Evolutionary conservation across 2,888 invertebrate genomes (phyloP).

Genomic region (Caenorhabditis sulstoni): DNA sequence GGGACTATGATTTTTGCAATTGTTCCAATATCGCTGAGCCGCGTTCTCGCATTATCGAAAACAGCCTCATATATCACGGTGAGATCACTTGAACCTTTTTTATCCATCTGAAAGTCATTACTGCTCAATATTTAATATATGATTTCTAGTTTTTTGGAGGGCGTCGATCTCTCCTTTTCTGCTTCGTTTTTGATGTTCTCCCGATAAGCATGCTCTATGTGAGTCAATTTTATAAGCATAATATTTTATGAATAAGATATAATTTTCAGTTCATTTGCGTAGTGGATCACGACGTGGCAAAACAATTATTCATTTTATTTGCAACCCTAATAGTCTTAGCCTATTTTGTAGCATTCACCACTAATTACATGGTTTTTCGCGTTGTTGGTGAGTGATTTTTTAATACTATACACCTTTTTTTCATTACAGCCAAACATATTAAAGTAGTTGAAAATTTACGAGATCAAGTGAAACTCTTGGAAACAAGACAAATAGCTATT

Average conservation of each 20-base stretch:
- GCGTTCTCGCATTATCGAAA: constrained; percentile 69
- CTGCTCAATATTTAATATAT: too few relatives aligned
- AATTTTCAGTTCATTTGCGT: constrained; percentile 67
- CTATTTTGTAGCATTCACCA: constrained; percentile 71
- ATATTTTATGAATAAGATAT: too few relatives aligned
- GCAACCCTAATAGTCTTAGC: constrained; percentile 70
- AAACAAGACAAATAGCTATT: constrained; percentile 75
- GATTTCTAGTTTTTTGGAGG: constrained; percentile 70
- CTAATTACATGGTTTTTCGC: constrained; percentile 73
- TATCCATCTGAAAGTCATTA: neutral
- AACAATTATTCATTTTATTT: constrained; percentile 69
- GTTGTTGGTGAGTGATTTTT: constrained; percentile 64
- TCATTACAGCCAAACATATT: constrained; percentile 74
- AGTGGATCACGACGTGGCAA: constrained; percentile 68
- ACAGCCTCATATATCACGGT: constrained; percentile 66
- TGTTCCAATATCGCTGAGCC: constrained; percentile 72
- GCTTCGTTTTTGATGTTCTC: constrained; percentile 67
- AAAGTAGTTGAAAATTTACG: constrained; percentile 71
- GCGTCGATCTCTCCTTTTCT: constrained; percentile 68
- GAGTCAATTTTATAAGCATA: constrained; percentile 27
- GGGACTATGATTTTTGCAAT: constrained; percentile 76
- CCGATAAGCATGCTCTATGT: constrained; percentile 70
- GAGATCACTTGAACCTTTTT: constrained; percentile 6
- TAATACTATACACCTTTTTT: too few relatives aligned
- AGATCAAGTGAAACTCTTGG: constrained; percentile 70